Evolutionary conservation across 2,888 invertebrate genomes (phyloP).

Genomic region (Elysia crispata): DNA sequence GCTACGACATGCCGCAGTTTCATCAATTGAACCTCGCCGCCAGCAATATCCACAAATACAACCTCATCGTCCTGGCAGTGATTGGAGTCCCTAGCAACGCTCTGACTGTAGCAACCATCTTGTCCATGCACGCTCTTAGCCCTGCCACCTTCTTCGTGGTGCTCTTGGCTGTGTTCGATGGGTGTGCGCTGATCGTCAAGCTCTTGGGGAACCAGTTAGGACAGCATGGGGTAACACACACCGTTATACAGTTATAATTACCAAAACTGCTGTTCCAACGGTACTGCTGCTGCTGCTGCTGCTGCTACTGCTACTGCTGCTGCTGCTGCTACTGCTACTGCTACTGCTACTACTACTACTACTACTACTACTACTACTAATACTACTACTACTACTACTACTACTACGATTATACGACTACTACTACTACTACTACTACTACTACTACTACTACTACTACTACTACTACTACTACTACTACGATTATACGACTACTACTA

Average conservation of each 20-base stretch:
- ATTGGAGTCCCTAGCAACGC: conserved; percentile 55
- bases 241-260: background rate
- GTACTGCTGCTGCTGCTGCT: too few relatives aligned
- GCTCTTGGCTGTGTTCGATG: conserved; percentile 53
- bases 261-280: too few relatives aligned
- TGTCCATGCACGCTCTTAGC: conserved; percentile 53
- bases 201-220: conserved; percentile 15
- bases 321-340: background rate
- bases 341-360: conserved; percentile 1
- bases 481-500: too few relatives aligned
- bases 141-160: conserved; percentile 55
- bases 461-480: too few relatives aligned
- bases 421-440: too few relatives aligned
- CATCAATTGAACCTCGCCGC: too few relatives aligned
- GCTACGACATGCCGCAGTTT: too few relatives aligned
- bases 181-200: conserved; percentile 49
- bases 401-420: too few relatives aligned
- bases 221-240: too few relatives aligned
- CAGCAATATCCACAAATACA: background rate
- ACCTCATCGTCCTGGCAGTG: conserved; percentile 51
- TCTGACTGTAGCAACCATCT: conserved; percentile 48
- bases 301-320: conserved; percentile 10
- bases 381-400: too few relatives aligned
- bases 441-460: too few relatives aligned
- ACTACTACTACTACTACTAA: too few relatives aligned